phyloP scores from a whole-genome alignment of 30 jellyfish, hydroid and myxozoan genomes.

The Clytia hemisphaerica region DNA sequence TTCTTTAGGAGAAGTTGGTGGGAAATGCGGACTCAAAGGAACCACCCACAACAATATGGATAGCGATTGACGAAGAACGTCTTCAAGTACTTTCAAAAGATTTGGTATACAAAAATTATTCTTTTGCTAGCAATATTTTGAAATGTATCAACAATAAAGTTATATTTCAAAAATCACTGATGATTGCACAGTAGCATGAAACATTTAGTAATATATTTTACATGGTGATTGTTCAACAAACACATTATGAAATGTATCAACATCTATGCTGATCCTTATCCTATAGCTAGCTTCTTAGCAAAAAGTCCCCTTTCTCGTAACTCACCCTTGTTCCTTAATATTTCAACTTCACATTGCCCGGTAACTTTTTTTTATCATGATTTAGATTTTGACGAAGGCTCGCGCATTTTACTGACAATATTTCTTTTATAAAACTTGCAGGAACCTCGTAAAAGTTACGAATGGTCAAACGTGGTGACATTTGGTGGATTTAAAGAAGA shows the following conservation, averaged over 20 bases:
- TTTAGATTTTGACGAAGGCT: too few species aligned
- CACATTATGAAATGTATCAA: too few species aligned
- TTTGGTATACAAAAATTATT: neutral
- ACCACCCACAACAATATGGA: too few species aligned
- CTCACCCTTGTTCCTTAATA: neutral
- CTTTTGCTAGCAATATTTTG: neutral
- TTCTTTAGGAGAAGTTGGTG: slow-evolving; percentile 28
- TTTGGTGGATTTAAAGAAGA: slow-evolving; percentile 96
- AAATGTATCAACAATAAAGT: neutral
- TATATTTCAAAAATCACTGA: too few species aligned
- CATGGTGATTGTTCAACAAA: too few species aligned
- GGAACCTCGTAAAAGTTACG: slow-evolving; percentile 35
- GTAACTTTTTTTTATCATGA: too few species aligned
- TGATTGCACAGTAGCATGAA: too few species aligned
- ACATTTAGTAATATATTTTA: too few species aligned
- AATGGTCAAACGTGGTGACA: slow-evolving; percentile 60
- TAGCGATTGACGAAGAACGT: slow-evolving; percentile 75
- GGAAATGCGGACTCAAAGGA: slow-evolving; percentile 41
- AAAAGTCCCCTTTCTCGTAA: neutral
- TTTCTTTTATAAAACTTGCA: too few species aligned
- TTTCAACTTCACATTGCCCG: too few species aligned
- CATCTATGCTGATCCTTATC: too few species aligned
- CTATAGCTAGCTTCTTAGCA: neutral
- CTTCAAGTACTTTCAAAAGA: slow-evolving; percentile 26
- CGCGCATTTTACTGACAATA: too few species aligned